Evolutionary conservation across 2,888 invertebrate species (phyloP).

Genomic region (Euplagia quadripunctaria): DNA sequence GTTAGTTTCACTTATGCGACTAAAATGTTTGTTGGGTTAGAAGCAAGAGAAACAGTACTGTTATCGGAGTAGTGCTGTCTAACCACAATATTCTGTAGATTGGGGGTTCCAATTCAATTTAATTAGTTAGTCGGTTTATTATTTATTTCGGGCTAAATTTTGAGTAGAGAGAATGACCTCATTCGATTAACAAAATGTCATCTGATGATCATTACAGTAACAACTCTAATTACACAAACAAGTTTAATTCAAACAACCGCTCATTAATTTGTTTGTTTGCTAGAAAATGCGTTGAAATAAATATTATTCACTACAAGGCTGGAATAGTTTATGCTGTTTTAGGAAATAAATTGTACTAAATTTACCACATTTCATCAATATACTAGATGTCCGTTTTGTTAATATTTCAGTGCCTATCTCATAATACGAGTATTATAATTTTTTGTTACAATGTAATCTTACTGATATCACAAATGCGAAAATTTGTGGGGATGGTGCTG

Average conservation of each 20-base stretch:
- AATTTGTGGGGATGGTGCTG: too few species aligned
- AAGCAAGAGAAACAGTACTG: too few species aligned
- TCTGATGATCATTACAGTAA: slow-evolving; percentile 1
- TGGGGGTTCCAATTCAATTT: background rate
- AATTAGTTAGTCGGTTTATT: background rate
- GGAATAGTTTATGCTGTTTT: slow-evolving; percentile 25
- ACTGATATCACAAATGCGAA: too few species aligned
- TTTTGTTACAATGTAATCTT: too few species aligned
- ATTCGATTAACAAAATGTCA: slow-evolving; percentile 2
- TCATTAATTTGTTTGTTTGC: slow-evolving; percentile 41
- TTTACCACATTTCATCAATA: slow-evolving; percentile 10
- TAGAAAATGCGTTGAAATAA: slow-evolving; percentile 27
- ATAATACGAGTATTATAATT: too few species aligned
- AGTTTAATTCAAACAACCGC: slow-evolving; percentile 29
- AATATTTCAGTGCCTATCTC: background rate
- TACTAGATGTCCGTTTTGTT: slow-evolving; percentile 4
- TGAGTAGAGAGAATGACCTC: too few species aligned
- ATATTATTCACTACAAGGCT: slow-evolving; percentile 38
- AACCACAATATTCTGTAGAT: too few species aligned
- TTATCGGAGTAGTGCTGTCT: too few species aligned
- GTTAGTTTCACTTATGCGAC: too few species aligned
- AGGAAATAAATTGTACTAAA: slow-evolving; percentile 11
- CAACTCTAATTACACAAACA: slow-evolving; percentile 27
- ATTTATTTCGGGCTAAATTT: background rate
- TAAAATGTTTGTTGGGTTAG: too few species aligned